Base-by-base conservation (phyloP, 2,888 invertebrate species). In the Gryllus longicercus region DNA sequence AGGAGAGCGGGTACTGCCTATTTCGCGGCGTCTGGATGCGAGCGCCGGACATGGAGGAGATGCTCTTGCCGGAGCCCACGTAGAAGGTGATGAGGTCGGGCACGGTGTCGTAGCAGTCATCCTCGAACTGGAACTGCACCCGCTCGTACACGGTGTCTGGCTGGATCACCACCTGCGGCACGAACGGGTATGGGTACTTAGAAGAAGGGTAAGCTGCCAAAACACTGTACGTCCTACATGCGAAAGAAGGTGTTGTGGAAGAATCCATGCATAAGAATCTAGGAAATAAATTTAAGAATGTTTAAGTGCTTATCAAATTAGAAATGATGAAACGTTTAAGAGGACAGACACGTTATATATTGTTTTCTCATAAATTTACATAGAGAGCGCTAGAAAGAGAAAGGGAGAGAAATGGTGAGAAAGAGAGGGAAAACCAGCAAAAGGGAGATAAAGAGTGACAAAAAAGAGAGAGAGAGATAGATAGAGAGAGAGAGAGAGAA, bases 51-150 rank as follows among this genome's bases (percentile, higher is more conserved):
- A 94, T 94, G 11, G 92, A 92, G 2, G 97, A 97, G 85, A 98
- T 94, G 0, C 96, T 93, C 85, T 96, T 95, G 23, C 94, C 95
- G 77, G 95, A 96, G 2, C 96, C 95, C 49, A 97, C 96, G 86
- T 98, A 97, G 83, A 94, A 96, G 11, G 96, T 96, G 82, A 98
- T 96, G 80, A 98, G 90, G 87, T 97, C 96, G 0, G 96, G 95
- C 25, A 98, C 95, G 2, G 96, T 96, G 85, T 96, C 96, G 85
- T 96, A 98, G 1, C 95, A 93, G 86, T 96, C 96, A 85, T 96
- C 96, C 87, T 98, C 98, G 86, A 98, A 96, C 85, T 96, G 95
- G 86, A 95, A 98, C 86, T 97, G 96, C 51, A 96, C 93, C 84
- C 95, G 90, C 87, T 97, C 96, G 87, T 97, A 97, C 10, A 96